Conservation (phyloP, 2,113 vertebrate genomes). For the Atherinomorus stipes region DNA sequence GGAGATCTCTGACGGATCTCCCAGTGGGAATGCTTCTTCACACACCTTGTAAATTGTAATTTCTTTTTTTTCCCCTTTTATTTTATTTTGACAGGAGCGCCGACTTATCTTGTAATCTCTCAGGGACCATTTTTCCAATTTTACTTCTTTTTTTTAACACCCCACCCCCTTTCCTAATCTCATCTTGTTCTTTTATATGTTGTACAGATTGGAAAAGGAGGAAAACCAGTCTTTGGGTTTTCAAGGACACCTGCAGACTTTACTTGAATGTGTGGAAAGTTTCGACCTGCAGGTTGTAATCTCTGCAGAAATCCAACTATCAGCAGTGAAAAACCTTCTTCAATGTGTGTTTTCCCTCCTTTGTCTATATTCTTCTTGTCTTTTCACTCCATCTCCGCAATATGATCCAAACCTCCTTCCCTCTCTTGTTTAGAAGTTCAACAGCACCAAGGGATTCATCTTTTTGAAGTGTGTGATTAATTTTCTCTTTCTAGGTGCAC, state of each 20-base stretch:
- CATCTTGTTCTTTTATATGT: constrained; percentile 61
- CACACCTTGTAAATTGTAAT: constrained; percentile 50
- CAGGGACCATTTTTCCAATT: constrained; percentile 29
- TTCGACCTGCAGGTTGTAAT: constrained; percentile 65
- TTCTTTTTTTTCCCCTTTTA: constrained; percentile 21
- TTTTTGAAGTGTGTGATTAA: constrained; percentile 80
- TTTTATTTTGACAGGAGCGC: constrained; percentile 39
- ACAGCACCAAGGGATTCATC: constrained; percentile 62
- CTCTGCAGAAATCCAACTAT: constrained; percentile 67
- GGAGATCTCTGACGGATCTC: constrained; percentile 60
- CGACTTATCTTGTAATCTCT: constrained; percentile 61
- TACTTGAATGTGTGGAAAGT: constrained; percentile 43
- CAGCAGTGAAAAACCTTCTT: constrained; percentile 54
- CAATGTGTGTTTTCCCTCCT: constrained; percentile 33
- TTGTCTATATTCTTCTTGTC: constrained; percentile 29
- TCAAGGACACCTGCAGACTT: constrained; percentile 62
- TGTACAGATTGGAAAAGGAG: constrained; percentile 37
- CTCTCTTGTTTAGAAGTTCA: constrained; percentile 61
- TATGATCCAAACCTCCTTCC: constrained; percentile 36
- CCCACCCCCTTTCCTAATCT: constrained; percentile 46
- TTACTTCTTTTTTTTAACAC: background rate
- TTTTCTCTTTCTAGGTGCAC: constrained; percentile 72
- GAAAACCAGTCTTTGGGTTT: constrained; percentile 46
- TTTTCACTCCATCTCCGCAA: constrained; percentile 40
- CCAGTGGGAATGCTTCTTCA: constrained; percentile 32